These are phyloP conservation scores for Heterochromis multidens DNA, from an alignment of 2,113 vertebrate genomes.

Conservation along the genomic window DNA sequence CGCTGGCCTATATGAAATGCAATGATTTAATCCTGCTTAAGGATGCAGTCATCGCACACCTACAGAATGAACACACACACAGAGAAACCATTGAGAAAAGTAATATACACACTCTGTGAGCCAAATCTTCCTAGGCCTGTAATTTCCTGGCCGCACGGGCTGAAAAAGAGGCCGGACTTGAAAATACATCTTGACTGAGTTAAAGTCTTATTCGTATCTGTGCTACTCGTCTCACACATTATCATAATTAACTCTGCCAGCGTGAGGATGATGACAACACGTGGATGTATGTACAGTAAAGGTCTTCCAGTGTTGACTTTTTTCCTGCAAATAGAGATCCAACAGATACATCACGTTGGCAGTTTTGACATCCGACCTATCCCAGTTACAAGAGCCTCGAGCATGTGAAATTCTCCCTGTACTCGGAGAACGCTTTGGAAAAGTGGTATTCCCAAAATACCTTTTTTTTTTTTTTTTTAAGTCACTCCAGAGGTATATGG, in stretches of 20 bases:
- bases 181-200: constrained; percentile 37
- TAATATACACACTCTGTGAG: constrained; percentile 5
- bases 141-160: constrained; percentile 43
- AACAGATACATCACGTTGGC: background rate
- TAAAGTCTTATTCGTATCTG: background rate
- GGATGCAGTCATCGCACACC: background rate
- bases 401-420: background rate
- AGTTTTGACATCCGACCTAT: background rate
- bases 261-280: background rate
- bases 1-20: background rate
- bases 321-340: background rate
- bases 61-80: background rate
- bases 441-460: constrained; percentile 43
- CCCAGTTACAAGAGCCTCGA: background rate
- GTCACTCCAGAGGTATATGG: constrained; percentile 52
- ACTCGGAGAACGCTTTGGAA: constrained; percentile 27
- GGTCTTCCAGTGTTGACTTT: background rate
- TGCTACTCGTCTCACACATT: background rate
- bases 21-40: background rate
- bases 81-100: constrained; percentile 29
- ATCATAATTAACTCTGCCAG: background rate
- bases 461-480: constrained; percentile 25
- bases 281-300: background rate
- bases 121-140: constrained; percentile 25
- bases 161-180: constrained; percentile 6